Evolutionary conservation across 2,113 vertebrate species (phyloP).

Genomic region (Marmota flaviventris): DNA sequence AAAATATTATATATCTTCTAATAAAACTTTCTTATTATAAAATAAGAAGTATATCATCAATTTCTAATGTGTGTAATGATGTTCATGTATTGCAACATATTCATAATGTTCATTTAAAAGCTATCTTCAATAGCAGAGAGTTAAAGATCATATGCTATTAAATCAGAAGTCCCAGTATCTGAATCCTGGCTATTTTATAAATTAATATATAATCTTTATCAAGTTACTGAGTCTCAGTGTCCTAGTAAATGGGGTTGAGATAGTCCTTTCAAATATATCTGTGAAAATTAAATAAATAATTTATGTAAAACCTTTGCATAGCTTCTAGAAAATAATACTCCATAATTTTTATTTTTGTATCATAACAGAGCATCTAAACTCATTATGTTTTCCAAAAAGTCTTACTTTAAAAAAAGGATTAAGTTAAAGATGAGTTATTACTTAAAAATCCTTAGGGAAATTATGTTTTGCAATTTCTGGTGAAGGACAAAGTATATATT

Average conservation of each 20-base stretch:
- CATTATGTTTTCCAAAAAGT: not conserved
- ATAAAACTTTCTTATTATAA: not conserved
- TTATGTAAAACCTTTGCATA: not conserved
- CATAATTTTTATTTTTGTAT: not conserved
- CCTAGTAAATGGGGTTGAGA: not conserved
- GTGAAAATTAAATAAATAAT: not conserved
- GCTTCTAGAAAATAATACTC: constrained; percentile 1
- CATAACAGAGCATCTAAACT: not conserved
- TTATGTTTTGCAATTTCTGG: not conserved
- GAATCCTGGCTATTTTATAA: not conserved
- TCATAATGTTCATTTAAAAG: not conserved
- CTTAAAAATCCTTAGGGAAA: not conserved
- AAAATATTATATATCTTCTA: constrained; percentile 1
- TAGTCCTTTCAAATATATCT: not conserved
- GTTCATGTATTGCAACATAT: not conserved
- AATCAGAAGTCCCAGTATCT: not conserved
- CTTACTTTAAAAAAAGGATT: not conserved
- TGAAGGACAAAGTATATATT: not conserved
- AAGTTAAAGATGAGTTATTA: not conserved
- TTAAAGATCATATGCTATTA: not conserved
- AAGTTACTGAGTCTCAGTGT: not conserved
- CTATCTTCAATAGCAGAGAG: not conserved
- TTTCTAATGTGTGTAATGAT: constrained; percentile 12
- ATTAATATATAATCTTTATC: not conserved
- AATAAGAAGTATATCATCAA: not conserved